These are phyloP conservation scores for Echeneis naucrates DNA, from an alignment of 2,797 vertebrate genomes.

Conservation along the genomic window DNA sequence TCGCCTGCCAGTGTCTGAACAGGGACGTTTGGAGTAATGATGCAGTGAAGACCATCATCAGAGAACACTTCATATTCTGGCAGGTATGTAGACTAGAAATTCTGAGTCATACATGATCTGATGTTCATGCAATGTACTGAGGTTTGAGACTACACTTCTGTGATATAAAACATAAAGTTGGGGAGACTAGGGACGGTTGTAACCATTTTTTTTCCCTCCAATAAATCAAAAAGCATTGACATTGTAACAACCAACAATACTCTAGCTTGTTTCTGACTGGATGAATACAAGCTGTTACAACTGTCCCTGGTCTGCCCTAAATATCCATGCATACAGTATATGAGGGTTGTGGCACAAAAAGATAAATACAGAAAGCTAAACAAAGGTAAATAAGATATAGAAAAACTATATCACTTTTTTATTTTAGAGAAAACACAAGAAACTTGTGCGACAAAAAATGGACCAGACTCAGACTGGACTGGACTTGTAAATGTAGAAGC, in stretches of 20 bases:
- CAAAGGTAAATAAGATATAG: neutral
- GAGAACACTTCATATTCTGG: constrained; percentile 99
- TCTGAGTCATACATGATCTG: neutral
- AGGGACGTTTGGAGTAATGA: constrained; percentile 99
- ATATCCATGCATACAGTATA: neutral
- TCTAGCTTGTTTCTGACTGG: no score
- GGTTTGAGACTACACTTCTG: neutral
- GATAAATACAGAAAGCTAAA: neutral
- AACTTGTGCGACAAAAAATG: no score
- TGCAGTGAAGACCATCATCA: constrained; percentile 96
- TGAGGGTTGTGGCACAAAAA: neutral
- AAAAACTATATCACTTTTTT: neutral
- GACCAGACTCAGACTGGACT: no score
- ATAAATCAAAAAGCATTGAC: no score
- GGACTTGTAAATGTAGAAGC: no score
- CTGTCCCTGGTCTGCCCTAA: no score
- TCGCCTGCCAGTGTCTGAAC: constrained; percentile 98
- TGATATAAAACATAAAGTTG: neutral
- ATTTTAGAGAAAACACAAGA: no score
- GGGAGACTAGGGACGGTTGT: no score
- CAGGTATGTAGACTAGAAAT: constrained; percentile 85
- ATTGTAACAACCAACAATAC: no score
- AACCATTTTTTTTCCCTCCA: no score
- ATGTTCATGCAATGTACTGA: neutral
- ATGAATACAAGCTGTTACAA: no score